phyloP scores from a whole-genome alignment of 2,888 invertebrate species.

The Steinernema scapterisci region DNA sequence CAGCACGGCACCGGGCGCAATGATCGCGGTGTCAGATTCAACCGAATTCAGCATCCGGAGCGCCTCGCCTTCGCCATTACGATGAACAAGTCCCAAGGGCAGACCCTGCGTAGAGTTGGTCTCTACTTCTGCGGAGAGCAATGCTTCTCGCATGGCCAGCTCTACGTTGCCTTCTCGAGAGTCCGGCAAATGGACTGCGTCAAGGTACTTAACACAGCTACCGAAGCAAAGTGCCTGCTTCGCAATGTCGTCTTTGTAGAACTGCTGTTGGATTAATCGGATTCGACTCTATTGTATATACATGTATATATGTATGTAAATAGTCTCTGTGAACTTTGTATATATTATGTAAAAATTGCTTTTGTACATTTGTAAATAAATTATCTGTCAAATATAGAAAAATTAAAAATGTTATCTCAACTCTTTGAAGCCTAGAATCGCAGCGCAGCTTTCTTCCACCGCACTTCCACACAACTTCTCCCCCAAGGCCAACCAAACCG shows the following conservation, averaged over 20 bases:
- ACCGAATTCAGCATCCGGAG: constrained; percentile 48
- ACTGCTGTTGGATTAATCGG: background rate
- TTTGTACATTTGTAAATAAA: too few relatives aligned
- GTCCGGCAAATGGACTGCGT: background rate
- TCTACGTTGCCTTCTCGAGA: constrained; percentile 52
- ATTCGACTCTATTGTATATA: too few relatives aligned
- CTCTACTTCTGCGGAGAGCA: constrained; percentile 37
- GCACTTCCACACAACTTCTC: too few relatives aligned
- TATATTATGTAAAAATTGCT: too few relatives aligned
- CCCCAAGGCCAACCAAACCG: too few relatives aligned
- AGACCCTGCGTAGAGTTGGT: constrained; percentile 46
- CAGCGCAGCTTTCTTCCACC: too few relatives aligned
- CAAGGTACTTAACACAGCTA: background rate
- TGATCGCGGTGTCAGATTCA: constrained; percentile 5
- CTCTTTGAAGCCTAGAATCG: too few relatives aligned
- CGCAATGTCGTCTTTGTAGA: background rate
- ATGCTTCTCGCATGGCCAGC: constrained; percentile 59
- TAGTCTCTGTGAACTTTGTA: too few relatives aligned
- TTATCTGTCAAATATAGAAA: too few relatives aligned
- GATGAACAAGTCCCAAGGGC: constrained; percentile 65
- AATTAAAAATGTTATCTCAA: too few relatives aligned
- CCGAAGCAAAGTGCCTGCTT: background rate
- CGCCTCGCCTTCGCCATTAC: constrained; percentile 58
- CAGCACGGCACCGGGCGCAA: constrained; percentile 1
- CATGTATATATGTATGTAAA: too few relatives aligned